Conservation (phyloP, 2,113 vertebrate species). For the Macaca fascicularis region T2T-MFA8v1.1 NC_088379.1:77206501-77207000, state of each 20-base stretch:
- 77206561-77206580: conserved; percentile 62
- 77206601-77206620: conserved; percentile 28
- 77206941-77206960: background rate
- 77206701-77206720: background rate
- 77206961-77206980: conserved; percentile 36
- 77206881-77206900: background rate
- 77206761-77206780: background rate
- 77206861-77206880: background rate
- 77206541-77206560: conserved; percentile 49
- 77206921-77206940: background rate
- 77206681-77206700: background rate
- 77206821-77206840: conserved; percentile 11
- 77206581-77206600: conserved; percentile 54
- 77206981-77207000: conserved; percentile 30
- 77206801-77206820: background rate
- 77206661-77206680: conserved; percentile 31
- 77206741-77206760: background rate
- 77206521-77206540: conserved; percentile 30
- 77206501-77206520: background rate
- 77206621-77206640: conserved; percentile 43
- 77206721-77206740: background rate
- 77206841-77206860: background rate
- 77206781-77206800: background rate
- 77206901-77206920: background rate
- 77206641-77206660: conserved; percentile 8